A percentile compares a stretch with the other conserved stretches of the same genome.
Evolutionary conservation across 2,113 vertebrate genomes (phyloP).

Genomic region (Psephotus haematonotus): DNA sequence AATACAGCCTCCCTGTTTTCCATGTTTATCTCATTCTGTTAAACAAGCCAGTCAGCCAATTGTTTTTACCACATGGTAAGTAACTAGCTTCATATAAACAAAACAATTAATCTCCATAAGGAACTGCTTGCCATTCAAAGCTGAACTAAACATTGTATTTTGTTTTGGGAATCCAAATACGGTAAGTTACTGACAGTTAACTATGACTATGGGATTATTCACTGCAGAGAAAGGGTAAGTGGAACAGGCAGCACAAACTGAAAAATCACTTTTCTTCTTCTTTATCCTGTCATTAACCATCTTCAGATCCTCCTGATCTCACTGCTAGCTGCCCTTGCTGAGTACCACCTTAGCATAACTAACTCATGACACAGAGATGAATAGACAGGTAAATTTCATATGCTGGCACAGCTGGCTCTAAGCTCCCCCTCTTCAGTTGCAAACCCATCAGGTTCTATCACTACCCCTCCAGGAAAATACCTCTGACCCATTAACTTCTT

Average conservation of each 20-base stretch:
- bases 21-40: conserved; percentile 51
- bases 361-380: background rate
- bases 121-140: conserved; percentile 55
- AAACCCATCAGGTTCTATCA: background rate
- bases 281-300: background rate
- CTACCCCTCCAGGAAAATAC: background rate
- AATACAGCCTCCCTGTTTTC: background rate
- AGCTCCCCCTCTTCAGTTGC: background rate
- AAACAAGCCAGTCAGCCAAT: conserved; percentile 65
- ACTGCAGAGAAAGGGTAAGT: background rate
- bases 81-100: conserved; percentile 67
- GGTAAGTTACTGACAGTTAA: background rate
- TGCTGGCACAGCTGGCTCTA: background rate
- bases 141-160: background rate
- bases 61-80: conserved; percentile 65
- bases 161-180: conserved; percentile 1
- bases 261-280: background rate
- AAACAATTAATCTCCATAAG: conserved; percentile 57
- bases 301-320: background rate
- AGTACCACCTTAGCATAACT: background rate
- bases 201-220: background rate
- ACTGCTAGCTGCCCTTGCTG: background rate
- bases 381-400: background rate
- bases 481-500: background rate
- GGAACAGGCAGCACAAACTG: background rate